Conservation (phyloP, 2,888 invertebrate species). For the Leptinotarsa peninsularis region DNA sequence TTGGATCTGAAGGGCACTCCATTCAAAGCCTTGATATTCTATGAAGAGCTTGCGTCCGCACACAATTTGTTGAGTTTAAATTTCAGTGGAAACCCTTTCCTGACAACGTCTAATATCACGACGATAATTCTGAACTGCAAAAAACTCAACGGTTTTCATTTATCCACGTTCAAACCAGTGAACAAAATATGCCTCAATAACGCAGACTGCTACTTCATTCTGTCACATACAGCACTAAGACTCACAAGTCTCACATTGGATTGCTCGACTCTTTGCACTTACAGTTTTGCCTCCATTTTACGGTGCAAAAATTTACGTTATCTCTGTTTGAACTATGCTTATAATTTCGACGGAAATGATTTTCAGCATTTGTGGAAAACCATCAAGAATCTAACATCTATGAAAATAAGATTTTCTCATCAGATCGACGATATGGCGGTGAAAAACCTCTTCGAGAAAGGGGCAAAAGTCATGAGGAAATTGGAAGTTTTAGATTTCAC, state of each 20-base stretch:
- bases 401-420: constrained; percentile 42
- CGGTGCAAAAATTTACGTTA: constrained; percentile 38
- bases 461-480: constrained; percentile 27
- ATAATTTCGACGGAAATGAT: constrained; percentile 39
- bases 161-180: constrained; percentile 38
- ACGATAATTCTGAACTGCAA: constrained; percentile 40
- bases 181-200: constrained; percentile 36
- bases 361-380: constrained; percentile 43
- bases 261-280: constrained; percentile 38
- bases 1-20: constrained; percentile 44
- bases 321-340: constrained; percentile 43
- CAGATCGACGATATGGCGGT: constrained; percentile 36
- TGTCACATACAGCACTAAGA: constrained; percentile 32
- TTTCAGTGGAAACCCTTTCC: constrained; percentile 35
- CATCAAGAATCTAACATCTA: constrained; percentile 26
- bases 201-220: constrained; percentile 36
- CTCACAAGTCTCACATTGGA: constrained; percentile 40
- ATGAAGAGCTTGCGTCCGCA: constrained; percentile 38
- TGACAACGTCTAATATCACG: constrained; percentile 33
- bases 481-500: constrained; percentile 43
- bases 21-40: constrained; percentile 37
- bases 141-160: constrained; percentile 38
- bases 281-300: constrained; percentile 36
- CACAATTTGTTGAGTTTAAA: constrained; percentile 32
- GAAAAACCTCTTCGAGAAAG: constrained; percentile 35